Base-by-base conservation (phyloP, 2,888 invertebrate species). In the Apamea monoglypha region DNA sequence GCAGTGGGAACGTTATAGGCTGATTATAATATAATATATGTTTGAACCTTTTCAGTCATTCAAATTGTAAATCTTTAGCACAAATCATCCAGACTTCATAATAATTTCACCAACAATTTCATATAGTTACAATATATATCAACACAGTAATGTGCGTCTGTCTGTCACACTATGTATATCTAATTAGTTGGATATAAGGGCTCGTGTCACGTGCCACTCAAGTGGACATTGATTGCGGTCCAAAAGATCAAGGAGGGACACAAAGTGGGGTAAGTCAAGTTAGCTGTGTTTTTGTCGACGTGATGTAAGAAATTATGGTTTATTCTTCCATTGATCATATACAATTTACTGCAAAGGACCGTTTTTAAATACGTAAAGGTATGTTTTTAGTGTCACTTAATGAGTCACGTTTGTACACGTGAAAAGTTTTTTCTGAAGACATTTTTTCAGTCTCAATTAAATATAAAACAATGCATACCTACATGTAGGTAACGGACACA, bases 221-320 rank as follows among this genome's bases (percentile, higher is more conserved):
- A 85, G 92, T 91, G 94, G 95, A 96, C 96, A 93, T 95, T 96
- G 96, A 96, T 95, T 94, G 95, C 96, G 96, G 96, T 96, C 92
- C 89, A 87, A 88, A 90, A 86, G 89, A 86, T 79, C 79, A 74
- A 59, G 77, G 76, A 56, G 78, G 63, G 72, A 75, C 69, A 59
- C 16, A 18, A 72, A 87, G 74, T 69, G 75, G 81, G 76, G 78
- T 88, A 90, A 87, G 87, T 89, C 68, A 29, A 59, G 68, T 69
- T 63, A 40, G 76, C 80, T 36, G 53, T 40, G 40, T 75, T 86
- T 83, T 80, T 90, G 84, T 87, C 61, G n/a, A 73, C 36, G 56
- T 61, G 16, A 6, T 76, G 14, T 69, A 76, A 71, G 75, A 76
- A 71, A 86, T 68, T 36, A 3, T 70, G 1, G 44, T 32, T n/a